Conservation (phyloP, 2,113 vertebrate genomes). For the Nothobranchius furzeri region DNA sequence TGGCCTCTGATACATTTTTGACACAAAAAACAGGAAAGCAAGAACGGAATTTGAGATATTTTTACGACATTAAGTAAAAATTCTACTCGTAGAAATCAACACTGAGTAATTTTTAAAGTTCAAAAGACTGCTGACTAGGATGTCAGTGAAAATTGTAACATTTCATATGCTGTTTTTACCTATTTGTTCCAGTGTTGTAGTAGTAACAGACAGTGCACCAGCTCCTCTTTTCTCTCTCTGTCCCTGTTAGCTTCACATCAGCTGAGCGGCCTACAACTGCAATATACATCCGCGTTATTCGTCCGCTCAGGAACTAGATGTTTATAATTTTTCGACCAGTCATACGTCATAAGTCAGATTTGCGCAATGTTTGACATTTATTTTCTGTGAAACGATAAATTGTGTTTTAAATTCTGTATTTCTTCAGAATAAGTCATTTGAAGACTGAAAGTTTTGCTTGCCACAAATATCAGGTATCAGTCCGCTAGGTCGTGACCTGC, state of each 20-base stretch:
- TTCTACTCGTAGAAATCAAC: conserved; percentile 44
- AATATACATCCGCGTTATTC: conserved; percentile 76
- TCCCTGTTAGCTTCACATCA: conserved; percentile 73
- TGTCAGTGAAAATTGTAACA: conserved; percentile 54
- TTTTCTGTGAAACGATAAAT: too few species aligned
- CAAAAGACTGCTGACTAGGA: conserved; percentile 29
- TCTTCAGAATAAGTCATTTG: background rate
- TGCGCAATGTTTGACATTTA: background rate
- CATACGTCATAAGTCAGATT: background rate
- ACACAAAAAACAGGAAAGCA: conserved; percentile 79
- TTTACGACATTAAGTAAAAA: conserved; percentile 53
- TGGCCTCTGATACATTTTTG: conserved; percentile 75
- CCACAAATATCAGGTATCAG: conserved; percentile 55
- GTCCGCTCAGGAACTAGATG: conserved; percentile 75
- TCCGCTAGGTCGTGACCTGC: conserved; percentile 76
- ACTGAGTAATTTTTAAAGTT: conserved; percentile 34
- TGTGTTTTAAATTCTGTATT: background rate
- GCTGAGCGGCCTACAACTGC: conserved; percentile 76
- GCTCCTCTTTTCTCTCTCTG: conserved; percentile 75
- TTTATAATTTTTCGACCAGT: conserved; percentile 22
- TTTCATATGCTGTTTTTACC: conserved; percentile 76
- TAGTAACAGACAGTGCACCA: conserved; percentile 81
- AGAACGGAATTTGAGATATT: conserved; percentile 76
- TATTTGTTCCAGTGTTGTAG: conserved; percentile 83
- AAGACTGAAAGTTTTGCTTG: conserved; percentile 24